These are phyloP conservation scores for Bungarus multicinctus DNA, from an alignment of 2,113 vertebrate species.

Conservation along the genomic window DNA sequence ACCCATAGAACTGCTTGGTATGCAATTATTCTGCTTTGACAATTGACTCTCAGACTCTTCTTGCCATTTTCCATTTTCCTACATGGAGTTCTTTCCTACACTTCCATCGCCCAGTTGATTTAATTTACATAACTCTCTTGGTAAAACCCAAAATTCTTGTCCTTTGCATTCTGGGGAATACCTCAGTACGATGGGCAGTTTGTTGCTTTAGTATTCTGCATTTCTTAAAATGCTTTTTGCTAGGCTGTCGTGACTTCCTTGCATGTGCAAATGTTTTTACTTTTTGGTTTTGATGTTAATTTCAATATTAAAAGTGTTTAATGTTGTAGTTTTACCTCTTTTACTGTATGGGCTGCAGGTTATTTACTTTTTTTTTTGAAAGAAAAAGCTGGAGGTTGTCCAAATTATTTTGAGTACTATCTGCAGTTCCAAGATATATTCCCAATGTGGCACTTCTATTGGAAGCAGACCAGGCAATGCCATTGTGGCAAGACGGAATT, in stretches of 20 bases:
- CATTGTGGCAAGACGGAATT: background rate
- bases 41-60: background rate
- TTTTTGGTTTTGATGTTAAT: background rate
- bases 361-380: background rate
- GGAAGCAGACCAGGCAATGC: background rate
- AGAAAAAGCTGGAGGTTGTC: background rate
- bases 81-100: background rate
- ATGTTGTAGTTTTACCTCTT: background rate
- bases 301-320: background rate
- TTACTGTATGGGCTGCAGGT: background rate
- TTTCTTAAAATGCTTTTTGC: background rate
- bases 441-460: background rate
- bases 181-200: background rate
- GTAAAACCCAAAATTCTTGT: background rate
- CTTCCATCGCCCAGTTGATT: background rate
- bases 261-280: background rate
- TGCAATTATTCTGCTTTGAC: background rate
- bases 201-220: background rate
- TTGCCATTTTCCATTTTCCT: accelerated
- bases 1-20: background rate
- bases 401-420: background rate
- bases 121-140: background rate
- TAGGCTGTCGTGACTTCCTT: background rate
- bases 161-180: background rate
- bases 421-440: background rate